These are phyloP conservation scores for Aphidius ervi DNA, from an alignment of 1,140 invertebrate species.

Conservation along the genomic window DNA sequence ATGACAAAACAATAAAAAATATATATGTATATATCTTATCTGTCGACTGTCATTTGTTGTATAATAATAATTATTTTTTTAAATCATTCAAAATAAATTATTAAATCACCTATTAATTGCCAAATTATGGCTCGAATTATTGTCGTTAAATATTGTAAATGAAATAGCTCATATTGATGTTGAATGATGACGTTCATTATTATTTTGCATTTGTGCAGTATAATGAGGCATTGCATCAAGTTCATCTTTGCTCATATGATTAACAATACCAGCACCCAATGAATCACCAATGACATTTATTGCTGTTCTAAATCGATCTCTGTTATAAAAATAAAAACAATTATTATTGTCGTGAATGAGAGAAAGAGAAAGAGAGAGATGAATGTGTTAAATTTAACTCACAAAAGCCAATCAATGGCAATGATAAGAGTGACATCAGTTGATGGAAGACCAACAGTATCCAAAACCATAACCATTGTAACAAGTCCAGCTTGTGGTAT, in stretches of 20 bases:
- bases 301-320: conserved; percentile 82
- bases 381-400: conserved; percentile 60
- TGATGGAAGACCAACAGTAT: conserved; percentile 75
- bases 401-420: conserved; percentile 86
- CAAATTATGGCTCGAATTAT: conserved; percentile 17
- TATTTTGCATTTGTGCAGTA: conserved; percentile 33
- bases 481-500: conserved; percentile 81
- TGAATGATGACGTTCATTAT: conserved; percentile 40
- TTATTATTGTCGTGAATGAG: too few species aligned
- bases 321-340: conserved; percentile 45
- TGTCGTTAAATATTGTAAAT: conserved; percentile 19
- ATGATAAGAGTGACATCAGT: conserved; percentile 78
- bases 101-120: conserved; percentile 1
- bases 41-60: neutral
- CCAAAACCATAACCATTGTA: conserved; percentile 83
- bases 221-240: conserved; percentile 47
- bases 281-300: conserved; percentile 87
- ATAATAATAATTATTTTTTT: neutral
- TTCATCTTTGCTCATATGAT: conserved; percentile 72
- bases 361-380: neutral
- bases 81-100: too few species aligned
- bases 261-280: conserved; percentile 81
- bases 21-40: neutral
- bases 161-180: conserved; percentile 46
- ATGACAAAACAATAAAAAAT: neutral